A percentile compares a stretch with the other conserved stretches of the same genome.
Conservation (phyloP, 2,888 invertebrate species). For the Coleophora flavipennella region DNA sequence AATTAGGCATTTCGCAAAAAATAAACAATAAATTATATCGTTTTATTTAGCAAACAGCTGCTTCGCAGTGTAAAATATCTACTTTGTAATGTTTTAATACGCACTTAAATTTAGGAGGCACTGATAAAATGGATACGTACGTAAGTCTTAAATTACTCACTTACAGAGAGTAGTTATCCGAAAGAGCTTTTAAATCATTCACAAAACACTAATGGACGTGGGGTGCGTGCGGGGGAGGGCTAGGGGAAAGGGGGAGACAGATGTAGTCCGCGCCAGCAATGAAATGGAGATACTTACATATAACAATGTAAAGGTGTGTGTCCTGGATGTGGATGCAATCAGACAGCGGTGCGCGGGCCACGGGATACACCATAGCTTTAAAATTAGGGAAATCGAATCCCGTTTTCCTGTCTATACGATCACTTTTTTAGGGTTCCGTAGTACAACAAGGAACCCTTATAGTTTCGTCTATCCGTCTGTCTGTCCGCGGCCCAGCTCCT, state of each 20-base stretch:
- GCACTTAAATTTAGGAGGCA: conserved; percentile 70
- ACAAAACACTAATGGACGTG: conserved; percentile 73
- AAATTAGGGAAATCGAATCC: conserved; percentile 16
- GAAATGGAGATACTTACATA: conserved; percentile 68
- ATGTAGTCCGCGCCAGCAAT: conserved; percentile 64
- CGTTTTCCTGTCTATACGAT: conserved; percentile 11
- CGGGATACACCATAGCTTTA: background rate
- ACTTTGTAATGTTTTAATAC: conserved; percentile 61
- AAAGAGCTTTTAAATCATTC: conserved; percentile 74
- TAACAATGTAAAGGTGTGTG: conserved; percentile 67
- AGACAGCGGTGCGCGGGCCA: no score
- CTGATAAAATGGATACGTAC: conserved; percentile 69
- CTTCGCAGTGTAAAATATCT: conserved; percentile 19
- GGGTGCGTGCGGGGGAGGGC: conserved; percentile 25
- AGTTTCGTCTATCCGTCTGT: no score
- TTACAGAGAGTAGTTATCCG: conserved; percentile 72
- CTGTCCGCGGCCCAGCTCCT: no score
- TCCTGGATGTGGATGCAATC: conserved; percentile 37
- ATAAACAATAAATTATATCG: conserved; percentile 26
- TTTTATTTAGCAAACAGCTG: conserved; percentile 26
- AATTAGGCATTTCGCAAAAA: no score
- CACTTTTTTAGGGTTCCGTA: no score
- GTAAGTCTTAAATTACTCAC: conserved; percentile 72
- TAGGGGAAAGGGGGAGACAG: conserved; percentile 36
- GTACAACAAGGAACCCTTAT: no score